A percentile compares a stretch with the other conserved stretches of the same genome.
phyloP scores from a whole-genome alignment of 2,797 vertebrate species.

The Siniperca obscura region DNA sequence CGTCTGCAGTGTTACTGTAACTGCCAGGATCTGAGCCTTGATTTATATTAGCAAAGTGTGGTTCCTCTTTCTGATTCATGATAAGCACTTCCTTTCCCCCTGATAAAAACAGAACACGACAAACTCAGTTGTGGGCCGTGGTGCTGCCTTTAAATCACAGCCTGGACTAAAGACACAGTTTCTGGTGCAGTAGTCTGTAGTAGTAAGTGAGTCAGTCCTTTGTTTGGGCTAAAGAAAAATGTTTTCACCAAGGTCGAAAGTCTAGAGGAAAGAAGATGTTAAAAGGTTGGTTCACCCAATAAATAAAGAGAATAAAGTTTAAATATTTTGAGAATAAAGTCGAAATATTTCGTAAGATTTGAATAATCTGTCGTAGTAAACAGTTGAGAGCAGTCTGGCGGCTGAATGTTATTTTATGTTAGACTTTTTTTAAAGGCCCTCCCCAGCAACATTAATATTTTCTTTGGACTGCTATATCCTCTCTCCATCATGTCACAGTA shows the following conservation, averaged over 20 bases:
- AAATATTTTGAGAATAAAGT: neutral
- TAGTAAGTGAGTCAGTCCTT: neutral
- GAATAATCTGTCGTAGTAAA: neutral
- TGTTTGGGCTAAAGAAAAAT: neutral
- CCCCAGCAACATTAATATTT: neutral
- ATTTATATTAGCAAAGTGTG: conserved; percentile 12
- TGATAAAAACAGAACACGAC: conserved; percentile 25
- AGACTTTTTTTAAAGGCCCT: neutral
- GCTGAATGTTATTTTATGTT: neutral
- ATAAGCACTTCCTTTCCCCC: conserved; percentile 51
- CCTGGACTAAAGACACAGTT: neutral
- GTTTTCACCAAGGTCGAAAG: neutral
- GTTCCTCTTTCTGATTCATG: conserved; percentile 68
- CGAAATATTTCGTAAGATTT: neutral
- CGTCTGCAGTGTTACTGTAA: conserved; percentile 2
- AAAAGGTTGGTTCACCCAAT: neutral
- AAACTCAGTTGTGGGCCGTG: neutral
- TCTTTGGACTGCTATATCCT: neutral
- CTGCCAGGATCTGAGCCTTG: neutral
- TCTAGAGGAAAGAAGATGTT: neutral
- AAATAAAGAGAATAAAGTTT: neutral
- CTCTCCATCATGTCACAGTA: neutral
- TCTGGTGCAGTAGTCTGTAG: neutral
- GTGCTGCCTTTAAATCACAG: conserved; percentile 13
- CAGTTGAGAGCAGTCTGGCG: neutral